Percentiles rank a stretch among this genome's conserved stretches.
Conservation (phyloP, 2,888 invertebrate genomes). For the Drosophila heteroneura region DNA sequence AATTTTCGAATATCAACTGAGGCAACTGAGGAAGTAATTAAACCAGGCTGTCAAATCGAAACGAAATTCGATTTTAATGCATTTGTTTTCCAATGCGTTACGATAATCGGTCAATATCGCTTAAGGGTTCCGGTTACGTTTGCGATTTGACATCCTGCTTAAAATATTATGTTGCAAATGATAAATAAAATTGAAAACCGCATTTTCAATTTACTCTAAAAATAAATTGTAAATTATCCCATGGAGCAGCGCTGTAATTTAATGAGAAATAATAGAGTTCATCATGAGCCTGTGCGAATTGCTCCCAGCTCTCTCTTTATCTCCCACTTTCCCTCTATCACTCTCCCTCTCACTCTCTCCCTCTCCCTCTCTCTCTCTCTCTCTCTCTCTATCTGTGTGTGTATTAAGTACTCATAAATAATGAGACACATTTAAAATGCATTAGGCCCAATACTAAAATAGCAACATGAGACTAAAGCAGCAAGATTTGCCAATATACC, state of each 20-base stretch:
- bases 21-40: not conserved
- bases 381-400: not conserved
- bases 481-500: not conserved
- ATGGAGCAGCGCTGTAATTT: not conserved
- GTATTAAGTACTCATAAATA: not conserved
- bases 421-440: not conserved
- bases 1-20: not conserved
- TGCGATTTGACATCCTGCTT: not conserved
- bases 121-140: not conserved
- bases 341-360: not conserved
- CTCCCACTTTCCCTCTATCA: too few relatives aligned
- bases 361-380: rapidly evolving
- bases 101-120: not conserved
- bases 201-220: not conserved
- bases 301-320: not conserved
- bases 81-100: not conserved
- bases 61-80: not conserved
- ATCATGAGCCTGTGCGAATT: slow-evolving; percentile 40
- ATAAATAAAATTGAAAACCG: not conserved
- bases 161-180: not conserved
- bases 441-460: not conserved
- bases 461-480: not conserved
- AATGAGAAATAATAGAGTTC: slow-evolving; percentile 43
- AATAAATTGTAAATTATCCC: not conserved
- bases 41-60: not conserved